These are phyloP conservation scores for Coelinius sp. DNA, from an alignment of 2,888 invertebrate genomes.

Conservation along the genomic window DNA sequence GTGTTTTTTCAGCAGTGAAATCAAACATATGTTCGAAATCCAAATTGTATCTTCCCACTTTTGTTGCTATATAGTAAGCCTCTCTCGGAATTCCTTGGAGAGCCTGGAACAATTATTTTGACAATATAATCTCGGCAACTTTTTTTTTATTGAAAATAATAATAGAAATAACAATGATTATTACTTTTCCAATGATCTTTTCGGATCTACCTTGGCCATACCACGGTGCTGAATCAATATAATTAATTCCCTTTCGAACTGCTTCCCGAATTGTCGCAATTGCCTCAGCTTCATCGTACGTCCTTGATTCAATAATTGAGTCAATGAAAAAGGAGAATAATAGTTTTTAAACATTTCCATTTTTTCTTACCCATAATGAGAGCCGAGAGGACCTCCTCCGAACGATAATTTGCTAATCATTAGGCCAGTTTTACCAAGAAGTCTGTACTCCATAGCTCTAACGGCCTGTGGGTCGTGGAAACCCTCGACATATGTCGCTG, in stretches of 20 bases:
- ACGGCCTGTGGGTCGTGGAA: constrained; percentile 77
- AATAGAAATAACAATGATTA: neutral
- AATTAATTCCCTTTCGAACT: constrained; percentile 87
- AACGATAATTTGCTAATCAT: constrained; percentile 80
- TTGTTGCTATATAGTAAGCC: constrained; percentile 91
- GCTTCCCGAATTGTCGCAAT: constrained; percentile 80
- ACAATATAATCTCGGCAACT: no score
- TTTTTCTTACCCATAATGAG: constrained; percentile 79
- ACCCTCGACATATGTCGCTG: constrained; percentile 77
- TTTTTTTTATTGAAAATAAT: no score
- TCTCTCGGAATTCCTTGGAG: constrained; percentile 83
- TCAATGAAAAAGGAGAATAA: neutral
- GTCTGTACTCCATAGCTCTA: constrained; percentile 80
- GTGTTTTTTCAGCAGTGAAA: constrained; percentile 83
- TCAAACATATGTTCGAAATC: constrained; percentile 85
- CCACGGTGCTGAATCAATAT: constrained; percentile 93
- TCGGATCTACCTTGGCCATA: constrained; percentile 93
- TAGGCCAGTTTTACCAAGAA: constrained; percentile 82
- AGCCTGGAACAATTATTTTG: no score
- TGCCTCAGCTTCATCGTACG: constrained; percentile 78
- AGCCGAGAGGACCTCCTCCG: constrained; percentile 83
- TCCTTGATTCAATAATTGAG: constrained; percentile 68
- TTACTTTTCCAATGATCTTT: constrained; percentile 83
- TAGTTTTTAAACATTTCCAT: no score
- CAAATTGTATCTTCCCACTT: constrained; percentile 88